Conservation (phyloP, 2,888 invertebrate species). For the Drosophila seclusa region DNA sequence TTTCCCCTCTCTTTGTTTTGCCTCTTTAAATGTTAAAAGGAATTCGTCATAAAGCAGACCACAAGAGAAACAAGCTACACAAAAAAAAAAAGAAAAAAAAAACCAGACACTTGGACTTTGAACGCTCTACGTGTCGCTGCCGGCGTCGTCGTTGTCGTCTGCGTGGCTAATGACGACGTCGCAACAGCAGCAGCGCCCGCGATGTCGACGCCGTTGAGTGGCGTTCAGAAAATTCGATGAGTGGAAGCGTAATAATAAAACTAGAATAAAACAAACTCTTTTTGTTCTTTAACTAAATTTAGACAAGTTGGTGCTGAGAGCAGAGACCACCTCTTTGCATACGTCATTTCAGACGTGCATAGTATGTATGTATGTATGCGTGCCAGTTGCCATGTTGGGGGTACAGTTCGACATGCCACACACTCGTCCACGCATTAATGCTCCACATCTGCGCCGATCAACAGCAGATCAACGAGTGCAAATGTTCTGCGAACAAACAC, state of each 20-base stretch:
- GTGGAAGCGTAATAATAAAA: slow-evolving; percentile 34
- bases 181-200: slow-evolving; percentile 18
- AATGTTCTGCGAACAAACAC: slow-evolving; percentile 25
- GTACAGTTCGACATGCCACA: slow-evolving; percentile 58
- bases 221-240: slow-evolving; percentile 54
- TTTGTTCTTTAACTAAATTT: slow-evolving; percentile 59
- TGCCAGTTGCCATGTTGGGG: slow-evolving; percentile 24
- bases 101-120: slow-evolving; percentile 68
- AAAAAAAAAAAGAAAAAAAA: slow-evolving; percentile 10
- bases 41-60: slow-evolving; percentile 55
- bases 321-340: slow-evolving; percentile 59
- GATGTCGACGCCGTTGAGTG: slow-evolving; percentile 4
- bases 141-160: slow-evolving; percentile 52
- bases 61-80: slow-evolving; percentile 37
- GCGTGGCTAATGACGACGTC: slow-evolving; percentile 54
- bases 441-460: slow-evolving; percentile 10
- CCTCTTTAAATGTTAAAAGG: slow-evolving; percentile 35
- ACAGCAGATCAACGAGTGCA: slow-evolving; percentile 44
- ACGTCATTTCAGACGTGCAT: slow-evolving; percentile 51
- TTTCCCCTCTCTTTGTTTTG: neutral
- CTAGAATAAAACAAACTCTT: slow-evolving; percentile 40
- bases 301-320: slow-evolving; percentile 43
- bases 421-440: slow-evolving; percentile 29
- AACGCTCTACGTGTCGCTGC: slow-evolving; percentile 56
- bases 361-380: slow-evolving; percentile 1